Evolutionary conservation across 2,797 vertebrate genomes (phyloP), one percentile per base, ranked within the genome.

Genomic region (Falco berigora): DNA sequence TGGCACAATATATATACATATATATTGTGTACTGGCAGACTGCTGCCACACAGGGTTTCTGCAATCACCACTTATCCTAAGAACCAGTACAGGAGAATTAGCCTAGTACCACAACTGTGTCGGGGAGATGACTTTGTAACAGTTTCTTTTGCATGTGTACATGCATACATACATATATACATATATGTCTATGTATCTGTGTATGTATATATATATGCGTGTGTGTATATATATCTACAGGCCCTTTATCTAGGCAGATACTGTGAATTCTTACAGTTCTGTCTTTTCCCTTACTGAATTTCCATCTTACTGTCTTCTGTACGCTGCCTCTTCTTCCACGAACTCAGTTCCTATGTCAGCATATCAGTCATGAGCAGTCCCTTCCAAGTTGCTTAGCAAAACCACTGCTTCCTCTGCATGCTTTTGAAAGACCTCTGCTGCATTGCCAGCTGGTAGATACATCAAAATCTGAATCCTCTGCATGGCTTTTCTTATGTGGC

Each of bases 161-260:
- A 13, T 23, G 12, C 27, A 30, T 19, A 15, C 40, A 27, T 11
- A 36, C 4, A 24, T 8, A 13, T 3, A 0, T 7, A 1, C 14
- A 6, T 46, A 10, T 21, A 12, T 63, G 24, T 34, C 14, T 71
- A 30, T 66, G 2, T 49, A 5, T 18, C 3, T 38, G 38, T 7
- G 4, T 40, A 42, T 42, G 40, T 42, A 15, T 44, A 17, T 44
- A 17, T 44, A 44, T 44, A 44, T 44, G 18, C 17, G 8, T 19
- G 44, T 44, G 42, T 44, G 44, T 44, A 19, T 44, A 19, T 62
- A 12, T 50, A 44, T 49, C 5, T 56, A 28, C 42, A 42, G 36
- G 9, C 53, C 25, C 4, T 91, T 53, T 78, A 12, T 40, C 74
- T 75, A 24, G 62, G 36, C 25, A 85, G 34, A 34, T 55, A 27